A percentile compares a stretch with the other conserved stretches of the same genome.
These are phyloP conservation scores for Volucella bombylans DNA, from an alignment of 2,888 invertebrate genomes.

Conservation along the genomic window DNA sequence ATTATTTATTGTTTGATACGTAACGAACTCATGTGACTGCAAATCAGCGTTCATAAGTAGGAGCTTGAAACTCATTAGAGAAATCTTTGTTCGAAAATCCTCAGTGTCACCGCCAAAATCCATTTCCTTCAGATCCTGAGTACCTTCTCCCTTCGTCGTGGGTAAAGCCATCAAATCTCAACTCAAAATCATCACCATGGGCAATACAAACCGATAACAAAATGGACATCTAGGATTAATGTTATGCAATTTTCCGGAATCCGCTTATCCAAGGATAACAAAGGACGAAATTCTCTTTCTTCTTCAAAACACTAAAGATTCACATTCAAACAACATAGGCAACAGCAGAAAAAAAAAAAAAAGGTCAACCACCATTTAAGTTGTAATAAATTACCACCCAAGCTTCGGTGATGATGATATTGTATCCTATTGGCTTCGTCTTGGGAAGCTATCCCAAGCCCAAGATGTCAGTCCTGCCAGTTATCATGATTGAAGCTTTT, in stretches of 20 bases:
- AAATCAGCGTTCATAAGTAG: too few relatives aligned
- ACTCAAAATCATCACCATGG: too few relatives aligned
- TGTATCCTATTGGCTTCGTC: neutral
- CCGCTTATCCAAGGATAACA: neutral
- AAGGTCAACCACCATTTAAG: slow-evolving; percentile 58
- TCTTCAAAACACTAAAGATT: neutral
- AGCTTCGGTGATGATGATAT: slow-evolving; percentile 4
- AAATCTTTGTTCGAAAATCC: too few relatives aligned
- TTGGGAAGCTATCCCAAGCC: neutral
- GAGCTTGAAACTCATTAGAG: too few relatives aligned
- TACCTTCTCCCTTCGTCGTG: too few relatives aligned
- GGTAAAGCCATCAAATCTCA: too few relatives aligned
- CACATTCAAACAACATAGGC: neutral
- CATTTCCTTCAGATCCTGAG: too few relatives aligned
- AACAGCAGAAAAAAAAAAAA: slow-evolving; percentile 15
- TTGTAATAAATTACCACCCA: slow-evolving; percentile 45
- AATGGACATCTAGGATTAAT: slow-evolving; percentile 32
- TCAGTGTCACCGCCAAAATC: too few relatives aligned
- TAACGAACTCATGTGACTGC: too few relatives aligned
- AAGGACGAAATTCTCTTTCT: too few relatives aligned
- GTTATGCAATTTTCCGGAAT: slow-evolving; percentile 24
- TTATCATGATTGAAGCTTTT: slow-evolving; percentile 61
- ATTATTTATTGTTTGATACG: too few relatives aligned
- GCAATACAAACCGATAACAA: neutral
- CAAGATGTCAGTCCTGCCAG: slow-evolving; percentile 55